A percentile compares a stretch with the other conserved stretches of the same genome.
Conservation (phyloP, 2,888 invertebrate species). For the Nomada goodeniana region DNA sequence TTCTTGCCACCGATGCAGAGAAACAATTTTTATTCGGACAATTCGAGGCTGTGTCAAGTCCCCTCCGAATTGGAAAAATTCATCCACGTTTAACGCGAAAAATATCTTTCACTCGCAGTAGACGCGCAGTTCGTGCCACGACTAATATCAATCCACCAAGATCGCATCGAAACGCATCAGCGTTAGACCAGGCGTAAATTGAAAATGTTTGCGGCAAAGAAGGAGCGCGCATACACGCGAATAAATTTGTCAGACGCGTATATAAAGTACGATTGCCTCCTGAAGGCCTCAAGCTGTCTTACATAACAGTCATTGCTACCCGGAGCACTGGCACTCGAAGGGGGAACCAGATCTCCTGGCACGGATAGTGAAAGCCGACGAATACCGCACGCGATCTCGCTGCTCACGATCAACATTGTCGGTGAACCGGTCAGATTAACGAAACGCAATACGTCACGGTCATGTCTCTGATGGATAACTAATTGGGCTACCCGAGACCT, state of each 20-base stretch:
- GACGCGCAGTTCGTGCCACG: not conserved
- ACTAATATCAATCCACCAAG: not conserved
- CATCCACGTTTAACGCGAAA: no score
- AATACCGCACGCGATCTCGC: slow-evolving; percentile 56
- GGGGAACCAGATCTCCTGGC: slow-evolving; percentile 78
- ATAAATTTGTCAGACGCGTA: slow-evolving; percentile 8
- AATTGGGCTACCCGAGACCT: not conserved
- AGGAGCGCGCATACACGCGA: not conserved
- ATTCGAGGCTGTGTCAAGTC: no score
- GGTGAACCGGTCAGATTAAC: slow-evolving; percentile 55
- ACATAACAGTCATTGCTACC: slow-evolving; percentile 72
- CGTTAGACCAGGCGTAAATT: not conserved
- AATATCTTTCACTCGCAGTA: no score
- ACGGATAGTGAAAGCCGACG: slow-evolving; percentile 80
- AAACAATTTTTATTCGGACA: no score
- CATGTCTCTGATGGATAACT: slow-evolving; percentile 34
- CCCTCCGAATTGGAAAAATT: no score
- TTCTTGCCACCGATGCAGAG: no score
- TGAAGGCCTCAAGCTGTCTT: slow-evolving; percentile 65
- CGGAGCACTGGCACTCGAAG: slow-evolving; percentile 62
- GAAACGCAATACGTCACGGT: slow-evolving; percentile 59
- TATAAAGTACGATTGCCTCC: slow-evolving; percentile 31
- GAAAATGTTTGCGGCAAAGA: not conserved
- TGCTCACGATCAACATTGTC: slow-evolving; percentile 42
- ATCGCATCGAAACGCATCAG: not conserved